Evolutionary conservation across 2,888 invertebrate species (phyloP).

Genomic region (Campaea margaritaria): DNA sequence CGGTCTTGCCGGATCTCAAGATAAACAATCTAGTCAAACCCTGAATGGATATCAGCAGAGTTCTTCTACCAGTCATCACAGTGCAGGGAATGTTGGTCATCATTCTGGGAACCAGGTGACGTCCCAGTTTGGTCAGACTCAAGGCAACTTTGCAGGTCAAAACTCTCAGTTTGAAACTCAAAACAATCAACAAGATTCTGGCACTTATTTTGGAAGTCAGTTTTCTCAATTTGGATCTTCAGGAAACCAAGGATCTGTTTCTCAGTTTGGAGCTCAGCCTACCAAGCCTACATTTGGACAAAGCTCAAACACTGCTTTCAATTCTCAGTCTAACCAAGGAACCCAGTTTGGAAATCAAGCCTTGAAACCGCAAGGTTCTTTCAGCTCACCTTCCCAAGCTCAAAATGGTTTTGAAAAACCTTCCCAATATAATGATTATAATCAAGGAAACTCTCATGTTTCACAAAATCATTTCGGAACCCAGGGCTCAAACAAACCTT

Average conservation of each 20-base stretch:
- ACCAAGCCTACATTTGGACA: conserved; percentile 17
- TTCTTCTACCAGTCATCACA: conserved; percentile 1
- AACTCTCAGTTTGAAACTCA: conserved; percentile 24
- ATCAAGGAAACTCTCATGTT: conserved; percentile 4
- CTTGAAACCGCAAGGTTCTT: conserved; percentile 34
- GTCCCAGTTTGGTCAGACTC: conserved; percentile 11
- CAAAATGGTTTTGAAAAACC: conserved; percentile 22
- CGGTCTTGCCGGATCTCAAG: conserved; percentile 18
- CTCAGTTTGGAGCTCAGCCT: conserved; percentile 27
- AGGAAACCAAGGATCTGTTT: conserved; percentile 10
- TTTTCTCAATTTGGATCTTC: conserved; percentile 15
- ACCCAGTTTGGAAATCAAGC: conserved; percentile 35
- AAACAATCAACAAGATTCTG: conserved; percentile 19
- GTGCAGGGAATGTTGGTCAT: conserved; percentile 11
- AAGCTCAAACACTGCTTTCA: conserved; percentile 9
- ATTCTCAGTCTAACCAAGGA: conserved; percentile 25
- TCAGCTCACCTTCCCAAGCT: conserved; percentile 16
- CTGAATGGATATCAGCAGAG: conserved; percentile 18
- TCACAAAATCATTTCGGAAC: conserved; percentile 24
- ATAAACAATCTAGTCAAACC: conserved; percentile 26
- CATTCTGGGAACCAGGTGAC: conserved; percentile 19
- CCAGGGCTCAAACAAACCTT: conserved; percentile 23
- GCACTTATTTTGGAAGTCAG: conserved; percentile 10
- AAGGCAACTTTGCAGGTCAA: conserved; percentile 22
- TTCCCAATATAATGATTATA: not conserved